phyloP scores from a whole-genome alignment of 2,113 vertebrate species.

The Cathartes aura region DNA sequence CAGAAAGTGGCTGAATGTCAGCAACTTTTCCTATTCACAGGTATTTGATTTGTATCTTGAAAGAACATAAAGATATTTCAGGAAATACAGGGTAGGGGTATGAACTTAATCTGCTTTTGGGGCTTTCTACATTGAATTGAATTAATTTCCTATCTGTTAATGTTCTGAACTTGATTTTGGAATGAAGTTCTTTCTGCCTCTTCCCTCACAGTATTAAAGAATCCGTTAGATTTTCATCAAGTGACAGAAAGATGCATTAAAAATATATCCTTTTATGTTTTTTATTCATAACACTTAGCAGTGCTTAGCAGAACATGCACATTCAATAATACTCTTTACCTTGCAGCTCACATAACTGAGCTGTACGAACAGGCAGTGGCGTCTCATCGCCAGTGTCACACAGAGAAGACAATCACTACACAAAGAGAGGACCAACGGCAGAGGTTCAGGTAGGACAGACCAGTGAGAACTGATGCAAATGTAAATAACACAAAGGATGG shows the following conservation, averaged over 20 bases:
- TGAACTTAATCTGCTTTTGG: neutral
- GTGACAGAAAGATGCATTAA: neutral
- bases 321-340: neutral
- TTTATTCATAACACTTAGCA: neutral
- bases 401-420: neutral
- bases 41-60: neutral
- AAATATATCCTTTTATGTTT: neutral
- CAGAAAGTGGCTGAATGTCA: neutral
- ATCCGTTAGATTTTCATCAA: neutral
- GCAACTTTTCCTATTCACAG: neutral
- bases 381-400: neutral
- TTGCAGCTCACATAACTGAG: constrained; percentile 66
- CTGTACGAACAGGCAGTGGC: constrained; percentile 68
- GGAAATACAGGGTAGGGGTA: neutral
- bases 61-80: neutral
- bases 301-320: neutral
- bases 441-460: constrained; percentile 62
- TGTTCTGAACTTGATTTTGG: neutral
- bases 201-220: neutral
- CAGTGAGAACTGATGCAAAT: neutral
- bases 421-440: neutral
- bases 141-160: neutral
- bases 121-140: neutral
- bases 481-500: neutral
- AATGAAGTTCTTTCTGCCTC: neutral